phyloP scores from a whole-genome alignment of 2,113 vertebrate genomes.

The Tangachromis dhanisi region DNA sequence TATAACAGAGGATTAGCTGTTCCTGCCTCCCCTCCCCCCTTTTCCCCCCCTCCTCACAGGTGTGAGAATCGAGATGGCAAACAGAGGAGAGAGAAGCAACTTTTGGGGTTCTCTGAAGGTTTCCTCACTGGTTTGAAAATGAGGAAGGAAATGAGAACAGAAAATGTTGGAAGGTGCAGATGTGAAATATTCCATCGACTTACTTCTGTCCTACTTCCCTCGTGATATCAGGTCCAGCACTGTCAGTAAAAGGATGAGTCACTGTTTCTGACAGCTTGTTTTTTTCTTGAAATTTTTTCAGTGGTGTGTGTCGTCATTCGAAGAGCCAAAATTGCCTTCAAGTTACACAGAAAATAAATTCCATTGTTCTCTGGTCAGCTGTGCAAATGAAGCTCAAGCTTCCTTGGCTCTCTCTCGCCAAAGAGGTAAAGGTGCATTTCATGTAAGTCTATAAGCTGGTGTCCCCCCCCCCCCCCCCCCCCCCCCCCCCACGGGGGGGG shows the following conservation, averaged over 20 bases:
- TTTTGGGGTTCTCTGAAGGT: not conserved
- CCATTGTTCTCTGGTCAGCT: not conserved
- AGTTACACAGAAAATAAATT: not conserved
- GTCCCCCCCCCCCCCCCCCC: not conserved
- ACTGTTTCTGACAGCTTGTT: not conserved
- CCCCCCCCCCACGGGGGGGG: too few species aligned
- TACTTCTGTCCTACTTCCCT: not conserved
- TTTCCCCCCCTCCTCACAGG: not conserved
- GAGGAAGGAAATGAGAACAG: not conserved
- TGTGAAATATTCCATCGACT: not conserved
- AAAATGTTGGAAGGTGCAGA: not conserved
- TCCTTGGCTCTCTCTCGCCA: not conserved
- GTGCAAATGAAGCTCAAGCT: constrained; percentile 18
- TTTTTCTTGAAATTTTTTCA: not conserved
- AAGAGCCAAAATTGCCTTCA: not conserved
- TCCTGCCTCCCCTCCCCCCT: not conserved
- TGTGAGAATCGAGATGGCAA: not conserved
- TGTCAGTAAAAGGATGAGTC: not conserved
- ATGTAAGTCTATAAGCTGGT: not conserved
- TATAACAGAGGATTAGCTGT: not conserved
- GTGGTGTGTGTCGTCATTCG: not conserved
- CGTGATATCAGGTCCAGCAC: not conserved
- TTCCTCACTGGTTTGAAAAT: not conserved
- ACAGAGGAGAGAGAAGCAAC: not conserved
- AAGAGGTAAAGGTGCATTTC: constrained; percentile 9